Evolutionary conservation across 2,797 vertebrate genomes (phyloP).

Genomic region (Emys orbicularis): DNA sequence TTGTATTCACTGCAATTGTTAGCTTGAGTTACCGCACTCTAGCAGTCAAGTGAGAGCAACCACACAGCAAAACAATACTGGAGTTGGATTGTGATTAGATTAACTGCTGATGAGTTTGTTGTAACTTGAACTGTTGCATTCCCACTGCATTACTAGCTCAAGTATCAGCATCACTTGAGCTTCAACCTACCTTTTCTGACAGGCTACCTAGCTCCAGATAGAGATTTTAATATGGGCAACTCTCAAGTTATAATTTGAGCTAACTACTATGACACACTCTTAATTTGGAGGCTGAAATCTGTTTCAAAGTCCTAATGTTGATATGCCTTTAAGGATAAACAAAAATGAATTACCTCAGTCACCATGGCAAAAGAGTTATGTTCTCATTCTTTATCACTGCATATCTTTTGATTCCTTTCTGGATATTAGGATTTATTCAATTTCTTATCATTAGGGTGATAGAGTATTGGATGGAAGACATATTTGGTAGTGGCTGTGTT

Average conservation of each 20-base stretch:
- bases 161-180: neutral
- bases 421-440: neutral
- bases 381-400: neutral
- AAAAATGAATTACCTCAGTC: neutral
- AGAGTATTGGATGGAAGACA: neutral
- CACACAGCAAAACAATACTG: neutral
- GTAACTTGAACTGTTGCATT: neutral
- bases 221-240: neutral
- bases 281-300: neutral
- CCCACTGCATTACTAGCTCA: neutral
- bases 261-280: neutral
- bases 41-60: neutral
- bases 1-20: neutral
- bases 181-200: neutral
- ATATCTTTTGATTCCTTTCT: neutral
- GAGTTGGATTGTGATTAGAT: neutral
- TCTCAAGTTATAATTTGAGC: neutral
- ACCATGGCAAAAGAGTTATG: neutral
- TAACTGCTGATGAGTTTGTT: neutral
- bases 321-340: neutral
- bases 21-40: neutral
- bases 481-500: neutral
- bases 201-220: neutral
- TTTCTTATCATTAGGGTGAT: neutral
- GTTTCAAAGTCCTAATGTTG: neutral